A percentile compares a stretch with the other conserved stretches of the same genome.
Conservation (phyloP, 1,140 invertebrate genomes). For the Eueides isabella region DNA sequence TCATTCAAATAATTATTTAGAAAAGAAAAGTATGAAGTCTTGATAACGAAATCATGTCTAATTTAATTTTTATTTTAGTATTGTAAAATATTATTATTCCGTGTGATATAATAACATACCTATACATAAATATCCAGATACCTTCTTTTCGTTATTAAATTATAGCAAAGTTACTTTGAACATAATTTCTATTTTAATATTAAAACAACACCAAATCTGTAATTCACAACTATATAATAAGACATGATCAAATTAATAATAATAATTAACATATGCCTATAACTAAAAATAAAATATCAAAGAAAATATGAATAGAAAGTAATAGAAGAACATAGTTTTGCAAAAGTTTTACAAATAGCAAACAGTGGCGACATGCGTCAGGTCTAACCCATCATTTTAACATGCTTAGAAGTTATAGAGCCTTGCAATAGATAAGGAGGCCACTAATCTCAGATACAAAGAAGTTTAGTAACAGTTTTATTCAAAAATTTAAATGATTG, state of each 20-base stretch:
- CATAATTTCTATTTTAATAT: neutral
- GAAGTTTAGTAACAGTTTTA: neutral
- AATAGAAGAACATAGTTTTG: constrained; percentile 5
- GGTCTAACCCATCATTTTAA: neutral
- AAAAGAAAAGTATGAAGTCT: constrained; percentile 10
- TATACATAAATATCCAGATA: constrained; percentile 7
- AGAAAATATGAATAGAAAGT: constrained; percentile 3
- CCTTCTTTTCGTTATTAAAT: constrained; percentile 6
- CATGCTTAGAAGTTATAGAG: constrained; percentile 1
- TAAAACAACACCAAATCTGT: constrained; percentile 4
- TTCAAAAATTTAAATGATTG: constrained; percentile 6
- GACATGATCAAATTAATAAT: constrained; percentile 12
- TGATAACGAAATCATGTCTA: constrained; percentile 3
- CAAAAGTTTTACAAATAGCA: neutral
- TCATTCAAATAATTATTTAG: neutral
- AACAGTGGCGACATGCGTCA: neutral
- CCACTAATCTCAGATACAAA: neutral
- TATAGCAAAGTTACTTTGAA: neutral
- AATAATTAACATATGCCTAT: constrained; percentile 9
- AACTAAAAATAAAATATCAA: neutral
- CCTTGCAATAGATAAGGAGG: neutral
- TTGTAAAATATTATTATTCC: neutral
- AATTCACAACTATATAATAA: constrained; percentile 4
- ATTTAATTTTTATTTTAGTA: neutral
- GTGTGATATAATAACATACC: neutral